phyloP scores from a whole-genome alignment of 2,797 vertebrate species.

The Pygocentrus nattereri region DNA sequence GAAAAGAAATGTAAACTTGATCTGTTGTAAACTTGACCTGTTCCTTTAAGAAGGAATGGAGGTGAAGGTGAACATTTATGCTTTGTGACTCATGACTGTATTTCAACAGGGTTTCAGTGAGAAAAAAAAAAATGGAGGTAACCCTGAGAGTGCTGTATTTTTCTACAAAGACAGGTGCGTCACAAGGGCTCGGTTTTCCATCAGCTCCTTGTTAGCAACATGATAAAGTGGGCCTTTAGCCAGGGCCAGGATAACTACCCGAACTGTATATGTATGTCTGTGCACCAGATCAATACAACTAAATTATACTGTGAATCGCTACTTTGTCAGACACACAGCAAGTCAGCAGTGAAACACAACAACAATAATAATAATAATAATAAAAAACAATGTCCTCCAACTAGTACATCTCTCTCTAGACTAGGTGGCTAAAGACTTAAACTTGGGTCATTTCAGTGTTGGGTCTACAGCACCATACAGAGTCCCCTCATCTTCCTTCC shows the following conservation, averaged over 20 bases:
- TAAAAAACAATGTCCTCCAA: not conserved
- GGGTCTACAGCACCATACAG: not conserved
- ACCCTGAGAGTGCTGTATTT: not conserved
- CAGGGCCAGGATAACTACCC: not conserved
- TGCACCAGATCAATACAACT: not conserved
- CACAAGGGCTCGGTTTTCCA: not conserved
- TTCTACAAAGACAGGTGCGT: not conserved
- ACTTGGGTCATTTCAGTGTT: not conserved
- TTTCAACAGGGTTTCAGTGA: not conserved
- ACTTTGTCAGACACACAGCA: not conserved
- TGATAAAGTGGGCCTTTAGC: not conserved
- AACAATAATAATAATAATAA: too few relatives aligned
- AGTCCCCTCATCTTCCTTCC: conserved; percentile 1
- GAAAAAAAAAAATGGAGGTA: too few relatives aligned
- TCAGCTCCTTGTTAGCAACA: not conserved
- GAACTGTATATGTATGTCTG: not conserved
- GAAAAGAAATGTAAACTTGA: too few relatives aligned
- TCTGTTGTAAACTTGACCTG: too few relatives aligned
- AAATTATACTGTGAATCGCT: not conserved
- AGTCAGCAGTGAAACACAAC: not conserved
- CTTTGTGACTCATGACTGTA: not conserved
- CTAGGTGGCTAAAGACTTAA: not conserved
- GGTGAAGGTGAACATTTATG: too few relatives aligned
- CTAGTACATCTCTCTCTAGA: too few relatives aligned
- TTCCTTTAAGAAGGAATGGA: too few relatives aligned